Evolutionary conservation across 2,888 invertebrate species (phyloP).

Genomic region (Acheta domesticus): DNA sequence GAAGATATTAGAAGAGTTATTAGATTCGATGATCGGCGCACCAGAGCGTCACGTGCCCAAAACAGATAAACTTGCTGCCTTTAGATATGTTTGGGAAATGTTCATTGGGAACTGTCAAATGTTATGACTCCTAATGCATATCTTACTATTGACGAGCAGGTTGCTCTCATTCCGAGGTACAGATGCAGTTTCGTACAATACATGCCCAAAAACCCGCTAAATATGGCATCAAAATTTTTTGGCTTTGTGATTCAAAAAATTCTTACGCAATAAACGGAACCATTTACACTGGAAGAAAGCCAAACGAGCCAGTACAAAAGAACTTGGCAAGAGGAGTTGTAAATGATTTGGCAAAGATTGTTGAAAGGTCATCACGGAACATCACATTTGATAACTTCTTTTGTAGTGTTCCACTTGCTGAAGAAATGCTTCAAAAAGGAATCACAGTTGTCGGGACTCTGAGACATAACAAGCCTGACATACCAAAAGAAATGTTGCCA

Average conservation of each 20-base stretch:
- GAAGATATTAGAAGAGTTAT: background rate
- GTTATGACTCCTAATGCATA: background rate
- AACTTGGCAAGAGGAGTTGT: too few species aligned
- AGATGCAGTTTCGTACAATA: background rate
- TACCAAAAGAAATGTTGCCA: too few species aligned
- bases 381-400: too few species aligned
- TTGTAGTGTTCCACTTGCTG: too few species aligned
- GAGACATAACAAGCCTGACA: too few species aligned
- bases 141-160: background rate
- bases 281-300: background rate
- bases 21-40: background rate
- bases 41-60: background rate
- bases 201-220: background rate
- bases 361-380: too few species aligned
- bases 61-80: background rate
- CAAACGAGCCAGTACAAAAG: background rate
- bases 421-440: too few species aligned
- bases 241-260: background rate
- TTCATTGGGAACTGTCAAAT: background rate
- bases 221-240: background rate
- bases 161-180: background rate
- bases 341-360: too few species aligned
- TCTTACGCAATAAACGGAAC: background rate
- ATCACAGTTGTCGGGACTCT: too few species aligned
- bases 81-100: background rate